These are phyloP conservation scores for Habrosyne pyritoides DNA, from an alignment of 2,888 invertebrate species.

Conservation along the genomic window DNA sequence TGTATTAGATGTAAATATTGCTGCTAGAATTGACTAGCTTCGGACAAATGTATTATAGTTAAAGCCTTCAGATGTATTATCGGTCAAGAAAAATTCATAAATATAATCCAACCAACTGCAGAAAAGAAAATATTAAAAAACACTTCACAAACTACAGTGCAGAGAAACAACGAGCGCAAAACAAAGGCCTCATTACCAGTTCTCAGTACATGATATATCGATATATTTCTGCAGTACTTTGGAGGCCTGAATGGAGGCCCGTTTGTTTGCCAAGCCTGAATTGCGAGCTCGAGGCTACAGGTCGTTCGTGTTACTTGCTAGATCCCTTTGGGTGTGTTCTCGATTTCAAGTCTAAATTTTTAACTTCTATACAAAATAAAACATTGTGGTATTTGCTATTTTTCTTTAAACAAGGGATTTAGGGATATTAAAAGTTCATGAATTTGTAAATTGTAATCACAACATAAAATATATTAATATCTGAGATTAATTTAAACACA, in stretches of 20 bases:
- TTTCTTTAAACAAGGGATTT: too few species aligned
- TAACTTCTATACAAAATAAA: not conserved
- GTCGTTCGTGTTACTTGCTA: slow-evolving; percentile 37
- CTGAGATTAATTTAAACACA: too few species aligned
- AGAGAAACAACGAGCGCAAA: slow-evolving; percentile 51
- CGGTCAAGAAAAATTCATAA: not conserved
- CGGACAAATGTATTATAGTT: too few species aligned
- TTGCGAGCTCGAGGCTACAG: slow-evolving; percentile 55
- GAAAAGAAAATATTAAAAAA: not conserved
- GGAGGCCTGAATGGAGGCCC: slow-evolving; percentile 26
- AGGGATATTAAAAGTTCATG: too few species aligned
- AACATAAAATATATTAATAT: too few species aligned
- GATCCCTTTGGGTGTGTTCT: slow-evolving; percentile 26
- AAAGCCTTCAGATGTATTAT: too few species aligned
- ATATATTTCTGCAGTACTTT: slow-evolving; percentile 45
- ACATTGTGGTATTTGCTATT: not conserved
- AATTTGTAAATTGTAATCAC: too few species aligned
- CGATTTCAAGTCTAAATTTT: slow-evolving; percentile 13
- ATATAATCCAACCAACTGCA: not conserved
- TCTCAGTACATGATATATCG: slow-evolving; percentile 50
- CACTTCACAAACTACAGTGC: slow-evolving; percentile 10
- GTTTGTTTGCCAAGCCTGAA: slow-evolving; percentile 59
- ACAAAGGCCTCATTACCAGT: slow-evolving; percentile 61
- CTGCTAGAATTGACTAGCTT: too few species aligned
- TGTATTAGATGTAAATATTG: too few species aligned